Evolutionary conservation across 2,888 invertebrate genomes (phyloP).

Genomic region (Plagodis pulveraria): DNA sequence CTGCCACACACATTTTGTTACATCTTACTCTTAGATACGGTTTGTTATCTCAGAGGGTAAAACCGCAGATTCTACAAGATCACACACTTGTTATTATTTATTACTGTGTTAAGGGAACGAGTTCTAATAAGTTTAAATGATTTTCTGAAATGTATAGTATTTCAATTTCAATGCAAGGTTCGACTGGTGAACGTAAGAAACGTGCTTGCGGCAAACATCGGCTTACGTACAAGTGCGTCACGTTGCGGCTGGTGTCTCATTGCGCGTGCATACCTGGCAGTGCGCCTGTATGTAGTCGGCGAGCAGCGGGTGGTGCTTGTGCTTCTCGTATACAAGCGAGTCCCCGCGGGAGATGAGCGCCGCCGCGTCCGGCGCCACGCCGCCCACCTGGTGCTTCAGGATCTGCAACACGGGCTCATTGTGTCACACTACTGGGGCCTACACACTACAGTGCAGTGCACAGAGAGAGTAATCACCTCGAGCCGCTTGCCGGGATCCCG

Average conservation of each 20-base stretch:
- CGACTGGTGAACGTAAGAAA: background rate
- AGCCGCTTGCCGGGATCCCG: slow-evolving; percentile 86
- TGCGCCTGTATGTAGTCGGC: slow-evolving; percentile 84
- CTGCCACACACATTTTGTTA: slow-evolving; percentile 32
- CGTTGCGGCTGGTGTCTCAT: too few relatives aligned
- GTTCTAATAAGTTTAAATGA: too few relatives aligned
- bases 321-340: slow-evolving; percentile 89
- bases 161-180: background rate
- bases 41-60: background rate
- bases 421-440: background rate
- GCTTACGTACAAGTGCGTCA: too few relatives aligned
- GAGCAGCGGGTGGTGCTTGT: slow-evolving; percentile 81
- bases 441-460: background rate
- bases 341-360: slow-evolving; percentile 91
- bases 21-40: background rate
- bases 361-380: slow-evolving; percentile 90
- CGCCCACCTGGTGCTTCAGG: slow-evolving; percentile 86
- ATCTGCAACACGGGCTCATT: slow-evolving; percentile 62
- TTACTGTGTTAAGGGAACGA: too few relatives aligned
- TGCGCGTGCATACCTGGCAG: slow-evolving; percentile 59
- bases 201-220: too few relatives aligned
- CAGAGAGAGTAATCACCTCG: slow-evolving; percentile 70
- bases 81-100: too few relatives aligned
- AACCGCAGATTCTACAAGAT: too few relatives aligned
- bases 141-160: background rate